Conservation (phyloP, 2,113 vertebrate genomes). For the Neomonachus schauinslandi region DNA sequence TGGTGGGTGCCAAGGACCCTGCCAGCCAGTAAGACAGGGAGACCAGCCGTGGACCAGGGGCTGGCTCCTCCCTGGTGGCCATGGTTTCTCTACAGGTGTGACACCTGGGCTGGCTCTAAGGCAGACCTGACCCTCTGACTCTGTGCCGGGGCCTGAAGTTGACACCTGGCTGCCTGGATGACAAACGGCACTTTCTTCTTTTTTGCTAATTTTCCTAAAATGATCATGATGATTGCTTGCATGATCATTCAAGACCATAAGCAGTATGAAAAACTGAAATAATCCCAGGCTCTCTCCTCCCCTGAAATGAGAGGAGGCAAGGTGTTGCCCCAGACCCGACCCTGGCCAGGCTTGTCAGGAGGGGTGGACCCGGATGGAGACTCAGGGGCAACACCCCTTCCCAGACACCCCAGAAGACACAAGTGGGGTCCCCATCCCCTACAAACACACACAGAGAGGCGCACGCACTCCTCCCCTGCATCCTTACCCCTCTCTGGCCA, state of each 20-base stretch:
- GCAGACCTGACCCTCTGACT: neutral
- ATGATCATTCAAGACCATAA: neutral
- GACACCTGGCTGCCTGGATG: neutral
- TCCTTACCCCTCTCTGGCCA: neutral
- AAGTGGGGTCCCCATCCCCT: neutral
- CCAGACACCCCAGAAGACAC: neutral
- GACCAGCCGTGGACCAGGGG: neutral
- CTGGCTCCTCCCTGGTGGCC: neutral
- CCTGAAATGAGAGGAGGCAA: neutral
- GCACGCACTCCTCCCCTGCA: too few species aligned
- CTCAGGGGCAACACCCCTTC: neutral
- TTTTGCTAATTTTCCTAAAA: neutral
- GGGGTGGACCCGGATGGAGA: neutral
- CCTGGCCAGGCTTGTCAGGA: neutral
- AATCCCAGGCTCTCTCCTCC: neutral
- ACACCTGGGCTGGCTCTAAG: neutral
- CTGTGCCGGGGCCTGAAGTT: neutral
- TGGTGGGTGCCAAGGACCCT: neutral
- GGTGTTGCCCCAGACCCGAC: neutral
- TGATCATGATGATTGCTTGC: neutral
- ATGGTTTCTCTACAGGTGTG: neutral
- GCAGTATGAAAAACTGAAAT: neutral
- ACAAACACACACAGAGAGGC: accelerated
- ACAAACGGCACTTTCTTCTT: neutral
- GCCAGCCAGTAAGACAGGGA: accelerated